Evolutionary conservation across 2,797 vertebrate species (phyloP).

Genomic region (Mormyrus hasselquistii): DNA sequence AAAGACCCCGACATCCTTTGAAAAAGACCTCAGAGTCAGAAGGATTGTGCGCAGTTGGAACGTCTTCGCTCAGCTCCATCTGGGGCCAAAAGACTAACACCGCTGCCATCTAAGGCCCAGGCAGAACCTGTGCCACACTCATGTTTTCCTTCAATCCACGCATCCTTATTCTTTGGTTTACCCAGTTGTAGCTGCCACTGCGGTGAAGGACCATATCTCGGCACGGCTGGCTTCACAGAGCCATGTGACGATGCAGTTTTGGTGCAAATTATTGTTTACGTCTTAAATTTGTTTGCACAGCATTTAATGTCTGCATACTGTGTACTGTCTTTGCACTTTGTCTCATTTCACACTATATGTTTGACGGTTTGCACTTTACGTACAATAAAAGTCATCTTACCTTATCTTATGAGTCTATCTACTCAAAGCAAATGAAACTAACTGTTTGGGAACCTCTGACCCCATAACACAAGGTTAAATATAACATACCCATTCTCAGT

Average conservation of each 20-base stretch:
- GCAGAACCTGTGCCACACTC: neutral
- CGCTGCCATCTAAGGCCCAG: neutral
- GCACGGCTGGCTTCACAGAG: constrained; percentile 5
- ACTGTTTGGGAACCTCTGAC: neutral
- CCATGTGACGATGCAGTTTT: neutral
- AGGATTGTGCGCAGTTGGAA: neutral
- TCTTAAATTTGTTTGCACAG: neutral
- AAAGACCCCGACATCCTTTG: neutral
- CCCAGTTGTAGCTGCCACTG: neutral
- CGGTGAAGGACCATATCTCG: constrained; percentile 3
- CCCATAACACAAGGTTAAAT: neutral
- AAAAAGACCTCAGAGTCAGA: neutral
- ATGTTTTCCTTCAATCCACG: neutral
- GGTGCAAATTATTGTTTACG: neutral
- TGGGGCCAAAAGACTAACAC: neutral
- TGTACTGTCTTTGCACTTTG: neutral
- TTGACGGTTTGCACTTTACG: neutral
- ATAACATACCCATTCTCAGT: neutral
- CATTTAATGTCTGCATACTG: neutral
- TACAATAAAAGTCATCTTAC: neutral
- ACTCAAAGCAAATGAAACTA: neutral
- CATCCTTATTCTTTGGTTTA: neutral
- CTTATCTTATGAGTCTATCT: neutral
- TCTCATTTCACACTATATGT: neutral
- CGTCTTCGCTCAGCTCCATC: neutral